Base-by-base conservation (phyloP, 2,797 vertebrate genomes). In the Ataeniobius toweri region DNA sequence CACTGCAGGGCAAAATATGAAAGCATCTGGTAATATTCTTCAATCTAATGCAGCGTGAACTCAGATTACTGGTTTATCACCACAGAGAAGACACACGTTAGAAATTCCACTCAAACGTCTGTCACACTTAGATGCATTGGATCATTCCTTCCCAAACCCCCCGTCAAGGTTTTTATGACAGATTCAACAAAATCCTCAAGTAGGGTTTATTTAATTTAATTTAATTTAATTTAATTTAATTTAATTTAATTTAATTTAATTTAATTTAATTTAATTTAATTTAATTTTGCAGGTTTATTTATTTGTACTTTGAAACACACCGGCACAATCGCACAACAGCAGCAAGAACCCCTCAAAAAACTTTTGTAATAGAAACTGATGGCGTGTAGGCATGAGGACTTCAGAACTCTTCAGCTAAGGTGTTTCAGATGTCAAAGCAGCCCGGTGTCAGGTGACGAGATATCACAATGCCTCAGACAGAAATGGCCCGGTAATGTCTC, bases 401-500 rank as follows among this genome's bases (percentile, higher is more conserved):
- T 93, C 93, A 90, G 93, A 91, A 86, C 91, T 91, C 91, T 87
- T 95, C 94, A 93, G 92, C 91, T 46, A 90, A 96, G 95, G 95
- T 94, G 96, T 95, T 93, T 87, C 93, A 90, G 94, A 95, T 92
- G 96, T 97, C 97, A 96, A 93, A 93, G 95, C 90, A 89, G 88
- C 80, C 93, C 85, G 94, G 93, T 80, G 82, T 95, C 91, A 91
- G 86, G 86, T 95, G 96, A 96, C 95, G 92, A 93, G 93, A 90
- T 93, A 94, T 94, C 94, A 93, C 93, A 83, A 93, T 88, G 86
- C 91, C 94, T 94, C 93, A 94, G 94, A 96, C 94, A 96, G 94
- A 93, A 95, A 95, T 95, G 96, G 93, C 96, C 97, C 96, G 96
- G 95, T 97, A 96, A 97, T 92, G 96, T 96, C 96, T 95, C 85